A percentile compares a stretch with the other conserved stretches of the same genome.
Evolutionary conservation across 2,113 vertebrate genomes (phyloP).

Genomic region (Glaucidium brasilianum): DNA sequence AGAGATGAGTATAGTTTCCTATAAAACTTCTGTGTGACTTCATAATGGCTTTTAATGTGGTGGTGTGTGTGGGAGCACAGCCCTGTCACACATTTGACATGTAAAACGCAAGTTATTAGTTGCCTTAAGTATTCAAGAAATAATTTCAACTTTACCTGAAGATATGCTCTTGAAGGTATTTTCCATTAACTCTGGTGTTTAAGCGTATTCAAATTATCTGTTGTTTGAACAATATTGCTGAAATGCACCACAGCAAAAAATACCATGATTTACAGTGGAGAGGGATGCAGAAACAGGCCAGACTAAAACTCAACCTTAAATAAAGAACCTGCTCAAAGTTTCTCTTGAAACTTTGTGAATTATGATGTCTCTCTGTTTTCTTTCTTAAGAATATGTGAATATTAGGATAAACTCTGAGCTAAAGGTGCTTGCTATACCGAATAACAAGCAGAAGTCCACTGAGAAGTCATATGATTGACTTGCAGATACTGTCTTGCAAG

Average conservation of each 20-base stretch:
- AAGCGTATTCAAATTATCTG: not conserved
- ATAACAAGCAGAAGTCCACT: not conserved
- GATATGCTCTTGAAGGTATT: not conserved
- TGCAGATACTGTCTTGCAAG: not conserved
- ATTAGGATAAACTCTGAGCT: not conserved
- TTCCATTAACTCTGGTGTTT: not conserved
- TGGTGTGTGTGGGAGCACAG: no score
- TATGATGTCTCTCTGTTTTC: not conserved
- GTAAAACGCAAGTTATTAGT: not conserved
- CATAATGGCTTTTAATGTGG: not conserved
- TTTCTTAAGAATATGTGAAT: not conserved
- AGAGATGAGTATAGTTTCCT: not conserved
- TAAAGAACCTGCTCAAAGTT: not conserved
- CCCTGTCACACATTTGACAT: accelerated
- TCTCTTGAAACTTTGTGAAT: not conserved
- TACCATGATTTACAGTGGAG: not conserved
- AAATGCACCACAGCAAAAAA: not conserved
- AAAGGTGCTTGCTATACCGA: not conserved
- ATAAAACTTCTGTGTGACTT: not conserved
- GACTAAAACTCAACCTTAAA: not conserved
- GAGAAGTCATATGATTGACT: not conserved
- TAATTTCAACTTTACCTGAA: not conserved
- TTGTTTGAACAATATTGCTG: not conserved
- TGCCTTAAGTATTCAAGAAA: not conserved
- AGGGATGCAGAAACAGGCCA: not conserved